Conservation (phyloP, 2,888 invertebrate species). For the Cremastinae sp. region DNA sequence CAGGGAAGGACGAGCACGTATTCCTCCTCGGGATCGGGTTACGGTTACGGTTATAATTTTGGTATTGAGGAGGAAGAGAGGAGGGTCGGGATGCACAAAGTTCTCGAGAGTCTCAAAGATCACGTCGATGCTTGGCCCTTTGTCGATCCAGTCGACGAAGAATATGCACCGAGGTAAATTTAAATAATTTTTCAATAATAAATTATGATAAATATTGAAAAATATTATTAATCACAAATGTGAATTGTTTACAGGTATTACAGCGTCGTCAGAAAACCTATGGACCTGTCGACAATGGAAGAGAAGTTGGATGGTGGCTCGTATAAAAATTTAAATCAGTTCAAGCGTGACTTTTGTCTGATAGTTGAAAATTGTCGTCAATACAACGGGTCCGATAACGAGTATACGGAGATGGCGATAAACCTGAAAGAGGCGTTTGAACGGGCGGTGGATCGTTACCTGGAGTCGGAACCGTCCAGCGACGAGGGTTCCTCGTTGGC, state of each 20-base stretch:
- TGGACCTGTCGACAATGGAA: constrained; percentile 94
- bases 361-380: constrained; percentile 96
- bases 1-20: constrained; percentile 70
- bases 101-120: constrained; percentile 91
- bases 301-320: constrained; percentile 91
- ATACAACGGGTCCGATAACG: constrained; percentile 96
- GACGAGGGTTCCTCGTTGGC: constrained; percentile 82
- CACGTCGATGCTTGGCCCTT: constrained; percentile 98
- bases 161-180: constrained; percentile 90
- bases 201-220: not conserved
- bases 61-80: constrained; percentile 87
- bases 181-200: not conserved
- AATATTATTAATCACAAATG: not conserved
- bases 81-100: constrained; percentile 95
- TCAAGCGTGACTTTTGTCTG: constrained; percentile 93
- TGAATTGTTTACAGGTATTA: constrained; percentile 80
- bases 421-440: constrained; percentile 91
- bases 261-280: constrained; percentile 86
- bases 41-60: constrained; percentile 74
- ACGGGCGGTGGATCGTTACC: constrained; percentile 90
- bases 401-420: constrained; percentile 94
- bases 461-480: constrained; percentile 90
- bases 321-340: constrained; percentile 90
- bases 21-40: constrained; percentile 73
- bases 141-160: constrained; percentile 95